phyloP scores from a whole-genome alignment of 35 echinoderm and acorn worm genomes.

The Chiridota heheva region DNA sequence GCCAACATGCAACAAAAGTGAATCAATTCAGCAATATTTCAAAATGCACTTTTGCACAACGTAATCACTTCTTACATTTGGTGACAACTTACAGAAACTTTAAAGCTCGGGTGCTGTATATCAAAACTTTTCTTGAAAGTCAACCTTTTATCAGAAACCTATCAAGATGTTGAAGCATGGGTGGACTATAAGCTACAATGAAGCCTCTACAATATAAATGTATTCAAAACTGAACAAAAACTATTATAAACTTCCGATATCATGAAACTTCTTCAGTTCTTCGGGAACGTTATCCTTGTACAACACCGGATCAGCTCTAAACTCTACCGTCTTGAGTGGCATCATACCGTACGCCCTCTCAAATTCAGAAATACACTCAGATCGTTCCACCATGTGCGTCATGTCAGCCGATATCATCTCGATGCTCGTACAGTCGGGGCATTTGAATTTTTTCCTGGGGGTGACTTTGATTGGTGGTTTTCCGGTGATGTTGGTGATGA shows the following conservation, averaged over 20 bases:
- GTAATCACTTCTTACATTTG: too few species aligned
- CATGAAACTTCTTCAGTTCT: constrained; percentile 78
- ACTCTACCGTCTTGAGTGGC: constrained; percentile 93
- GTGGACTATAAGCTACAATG: too few species aligned
- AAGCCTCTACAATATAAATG: too few species aligned
- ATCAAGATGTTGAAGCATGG: too few species aligned
- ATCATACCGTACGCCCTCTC: constrained; percentile 81
- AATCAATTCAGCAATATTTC: too few species aligned
- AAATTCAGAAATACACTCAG: constrained; percentile 88
- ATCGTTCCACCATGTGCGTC: constrained; percentile 91
- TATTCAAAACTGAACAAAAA: too few species aligned
- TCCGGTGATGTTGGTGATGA: constrained; percentile 83
- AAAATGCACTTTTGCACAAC: too few species aligned
- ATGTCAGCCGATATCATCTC: constrained; percentile 92
- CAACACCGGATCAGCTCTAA: constrained; percentile 86
- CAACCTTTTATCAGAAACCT: too few species aligned
- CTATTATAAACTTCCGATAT: constrained; percentile 88
- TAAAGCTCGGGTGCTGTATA: too few species aligned
- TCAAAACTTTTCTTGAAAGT: too few species aligned
- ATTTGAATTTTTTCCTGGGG: constrained; percentile 98
- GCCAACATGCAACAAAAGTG: too few species aligned
- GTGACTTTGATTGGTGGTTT: constrained; percentile 99
- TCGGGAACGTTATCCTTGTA: constrained; percentile 85
- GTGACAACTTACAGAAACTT: too few species aligned
- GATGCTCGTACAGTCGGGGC: constrained; percentile 81